phyloP scores from a whole-genome alignment of 2,113 vertebrate genomes.

The Syrmaticus mikado region DNA sequence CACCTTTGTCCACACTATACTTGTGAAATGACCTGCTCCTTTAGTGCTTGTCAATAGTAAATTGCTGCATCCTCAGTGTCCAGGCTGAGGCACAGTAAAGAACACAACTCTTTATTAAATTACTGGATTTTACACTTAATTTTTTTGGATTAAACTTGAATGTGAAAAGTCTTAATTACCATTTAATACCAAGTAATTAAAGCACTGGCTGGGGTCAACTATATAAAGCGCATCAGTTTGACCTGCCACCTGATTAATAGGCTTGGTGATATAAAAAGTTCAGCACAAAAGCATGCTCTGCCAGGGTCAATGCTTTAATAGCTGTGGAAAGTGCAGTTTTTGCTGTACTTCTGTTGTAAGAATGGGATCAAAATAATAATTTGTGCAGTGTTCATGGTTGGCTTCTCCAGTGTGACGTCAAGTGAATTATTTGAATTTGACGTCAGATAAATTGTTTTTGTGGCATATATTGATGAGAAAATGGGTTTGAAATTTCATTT shows the following conservation, averaged over 20 bases:
- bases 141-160: constrained; percentile 84
- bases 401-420: constrained; percentile 61
- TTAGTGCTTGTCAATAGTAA: constrained; percentile 91
- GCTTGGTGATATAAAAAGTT: constrained; percentile 71
- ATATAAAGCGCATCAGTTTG: constrained; percentile 69
- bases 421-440: constrained; percentile 67
- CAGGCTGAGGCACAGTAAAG: constrained; percentile 75
- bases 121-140: constrained; percentile 77
- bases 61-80: constrained; percentile 82
- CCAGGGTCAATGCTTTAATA: constrained; percentile 75
- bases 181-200: constrained; percentile 81
- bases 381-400: constrained; percentile 51
- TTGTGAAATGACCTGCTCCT: constrained; percentile 93
- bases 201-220: constrained; percentile 69
- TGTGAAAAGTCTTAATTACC: constrained; percentile 85
- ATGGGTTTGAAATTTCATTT: not conserved
- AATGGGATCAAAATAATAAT: constrained; percentile 76
- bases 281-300: constrained; percentile 63
- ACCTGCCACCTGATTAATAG: constrained; percentile 79
- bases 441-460: constrained; percentile 34
- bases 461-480: constrained; percentile 2
- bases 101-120: constrained; percentile 81
- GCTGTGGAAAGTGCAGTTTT: constrained; percentile 70
- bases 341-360: constrained; percentile 65
- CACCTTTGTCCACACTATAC: constrained; percentile 94